Base-by-base conservation (phyloP, 2,113 vertebrate genomes). In the Syrmaticus mikado region DNA sequence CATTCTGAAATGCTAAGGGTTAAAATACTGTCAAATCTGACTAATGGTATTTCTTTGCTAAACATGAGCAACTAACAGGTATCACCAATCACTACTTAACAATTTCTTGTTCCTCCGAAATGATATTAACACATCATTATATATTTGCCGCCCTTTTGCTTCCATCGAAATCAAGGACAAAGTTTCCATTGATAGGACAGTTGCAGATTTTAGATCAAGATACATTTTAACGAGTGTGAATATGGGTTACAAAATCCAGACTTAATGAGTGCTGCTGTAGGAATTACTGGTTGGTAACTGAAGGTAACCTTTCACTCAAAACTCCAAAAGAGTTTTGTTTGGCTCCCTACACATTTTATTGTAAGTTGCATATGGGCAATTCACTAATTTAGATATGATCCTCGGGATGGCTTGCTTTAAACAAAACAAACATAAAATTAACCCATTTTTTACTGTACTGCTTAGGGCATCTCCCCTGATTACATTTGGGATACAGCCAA, bases 1-100 rank as follows among this genome's bases (percentile, higher is more conserved):
- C 19, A 27, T 58, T 83, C 40, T 72, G 82, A 91, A 89, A 88
- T 72, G 22, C 21, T 52, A 83, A 40, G 68, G 41, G 65, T 91
- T 92, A 90, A 87, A 93, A 83, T 19, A 43, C 34, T 13, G 11
- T 20, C 34, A 46, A 71, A 65, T 86, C 64, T 5, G 24, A 30
- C 81, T 82, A 78, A 62, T 80, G 70, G 16, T 38, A 10, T 45
- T 22, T 34, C 25, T 74, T 77, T 58, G 28, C 28, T 57, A 20
- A 89, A 91, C 90, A 50, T 38, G 7, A 77, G 17, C 21, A 92
- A 79, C 45, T 55, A 45, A 46, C 8, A 79, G 27, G 18, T 73
- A 45, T 53, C 85, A 61, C 21, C n/a, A 76, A 40, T 64, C 61
- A 43, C 61, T 73, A 73, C 21, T 66, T 53, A 50, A 45, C 62